Conservation (phyloP, 2,113 vertebrate species). For the Hystrix brachyura region DNA sequence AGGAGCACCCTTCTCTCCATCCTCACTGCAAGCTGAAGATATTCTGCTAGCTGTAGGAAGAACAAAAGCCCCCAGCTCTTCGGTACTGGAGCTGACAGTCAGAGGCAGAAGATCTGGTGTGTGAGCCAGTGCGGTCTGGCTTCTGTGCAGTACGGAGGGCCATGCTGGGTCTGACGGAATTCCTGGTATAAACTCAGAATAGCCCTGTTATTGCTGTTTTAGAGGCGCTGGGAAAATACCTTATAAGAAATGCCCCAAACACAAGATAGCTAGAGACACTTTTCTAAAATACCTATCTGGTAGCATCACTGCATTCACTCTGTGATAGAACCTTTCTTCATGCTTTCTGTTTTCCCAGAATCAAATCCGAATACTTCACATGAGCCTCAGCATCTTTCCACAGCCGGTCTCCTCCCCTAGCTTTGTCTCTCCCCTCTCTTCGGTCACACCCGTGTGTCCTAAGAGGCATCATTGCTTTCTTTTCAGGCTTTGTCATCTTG, state of each 20-base stretch:
- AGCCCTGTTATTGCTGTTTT: not conserved
- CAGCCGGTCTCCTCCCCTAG: not conserved
- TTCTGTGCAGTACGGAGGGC: not conserved
- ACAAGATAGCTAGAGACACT: not conserved
- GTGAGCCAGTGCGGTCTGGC: not conserved
- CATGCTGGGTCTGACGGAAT: not conserved
- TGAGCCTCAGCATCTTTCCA: not conserved
- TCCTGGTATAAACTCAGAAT: not conserved
- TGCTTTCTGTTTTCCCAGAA: not conserved
- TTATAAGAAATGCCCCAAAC: not conserved
- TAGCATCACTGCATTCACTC: not conserved
- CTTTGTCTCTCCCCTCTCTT: not conserved
- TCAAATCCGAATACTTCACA: not conserved
- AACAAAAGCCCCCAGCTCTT: not conserved
- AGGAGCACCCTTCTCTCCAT: not conserved
- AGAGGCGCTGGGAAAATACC: not conserved
- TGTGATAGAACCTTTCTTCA: not conserved
- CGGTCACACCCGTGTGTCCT: not conserved
- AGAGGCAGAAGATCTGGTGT: not conserved
- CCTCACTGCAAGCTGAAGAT: slow-evolving; percentile 23
- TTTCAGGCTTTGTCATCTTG: too few species aligned
- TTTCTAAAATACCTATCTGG: not conserved
- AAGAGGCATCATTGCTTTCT: not conserved
- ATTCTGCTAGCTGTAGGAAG: slow-evolving; percentile 23
- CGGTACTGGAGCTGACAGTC: not conserved